Conservation (phyloP, 2,113 vertebrate genomes). For the Carassius gibelio region DNA sequence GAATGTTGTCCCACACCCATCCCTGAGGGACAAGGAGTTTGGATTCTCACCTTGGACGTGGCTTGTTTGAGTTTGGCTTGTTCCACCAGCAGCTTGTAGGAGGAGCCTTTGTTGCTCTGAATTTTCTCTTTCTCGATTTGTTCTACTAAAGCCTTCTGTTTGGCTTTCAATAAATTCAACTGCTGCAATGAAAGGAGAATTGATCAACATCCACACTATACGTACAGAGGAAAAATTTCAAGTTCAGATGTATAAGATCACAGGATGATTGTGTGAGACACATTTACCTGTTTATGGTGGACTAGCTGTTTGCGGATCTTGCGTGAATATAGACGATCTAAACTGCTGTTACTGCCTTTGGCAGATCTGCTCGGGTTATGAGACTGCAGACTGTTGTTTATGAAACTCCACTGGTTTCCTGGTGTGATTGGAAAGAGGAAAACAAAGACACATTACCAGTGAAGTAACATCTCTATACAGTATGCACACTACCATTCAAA, state of each 20-base stretch:
- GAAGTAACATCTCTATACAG: too few relatives aligned
- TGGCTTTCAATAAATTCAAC: slow-evolving; percentile 99
- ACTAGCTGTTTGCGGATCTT: slow-evolving; percentile 99
- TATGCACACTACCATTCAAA: too few relatives aligned
- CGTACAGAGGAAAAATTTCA: neutral
- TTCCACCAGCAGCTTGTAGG: slow-evolving; percentile 98
- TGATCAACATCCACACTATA: slow-evolving; percentile 57
- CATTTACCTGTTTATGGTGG: slow-evolving; percentile 98
- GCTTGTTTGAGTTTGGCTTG: slow-evolving; percentile 99
- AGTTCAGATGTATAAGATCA: neutral
- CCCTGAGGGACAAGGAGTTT: neutral
- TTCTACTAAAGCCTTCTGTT: slow-evolving; percentile 99
- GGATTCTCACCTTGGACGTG: slow-evolving; percentile 90
- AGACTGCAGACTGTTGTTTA: slow-evolving; percentile 96
- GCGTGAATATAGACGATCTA: slow-evolving; percentile 94
- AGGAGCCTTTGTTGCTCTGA: slow-evolving; percentile 99
- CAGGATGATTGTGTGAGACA: slow-evolving; percentile 53
- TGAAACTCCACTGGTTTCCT: slow-evolving; percentile 99
- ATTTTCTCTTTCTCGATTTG: slow-evolving; percentile 99
- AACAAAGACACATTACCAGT: too few relatives aligned
- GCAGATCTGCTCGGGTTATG: slow-evolving; percentile 87
- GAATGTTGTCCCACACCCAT: neutral
- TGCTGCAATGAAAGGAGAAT: slow-evolving; percentile 87
- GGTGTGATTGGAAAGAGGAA: slow-evolving; percentile 30
- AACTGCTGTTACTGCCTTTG: slow-evolving; percentile 90